Conservation (phyloP, 2,888 invertebrate genomes). For the Acleris emargana region DNA sequence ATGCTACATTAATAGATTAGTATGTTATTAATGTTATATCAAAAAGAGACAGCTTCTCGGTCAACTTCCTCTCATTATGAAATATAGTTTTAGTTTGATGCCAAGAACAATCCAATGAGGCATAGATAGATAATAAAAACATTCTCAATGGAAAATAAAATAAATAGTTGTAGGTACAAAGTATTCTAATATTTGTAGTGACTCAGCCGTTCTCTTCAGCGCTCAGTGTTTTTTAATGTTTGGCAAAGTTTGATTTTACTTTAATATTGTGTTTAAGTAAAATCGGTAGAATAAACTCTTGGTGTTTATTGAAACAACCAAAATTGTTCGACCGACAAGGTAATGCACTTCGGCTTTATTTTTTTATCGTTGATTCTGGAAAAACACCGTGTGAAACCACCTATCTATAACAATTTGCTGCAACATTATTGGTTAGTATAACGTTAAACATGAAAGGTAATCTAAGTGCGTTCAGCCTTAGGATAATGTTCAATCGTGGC, state of each 20-base stretch:
- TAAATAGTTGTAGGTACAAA: too few relatives aligned
- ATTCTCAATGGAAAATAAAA: too few relatives aligned
- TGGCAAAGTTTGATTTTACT: background rate
- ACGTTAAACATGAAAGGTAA: background rate
- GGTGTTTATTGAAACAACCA: conserved; percentile 16
- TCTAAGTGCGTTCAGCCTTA: background rate
- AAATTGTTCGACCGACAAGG: conserved; percentile 6
- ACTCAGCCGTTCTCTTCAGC: too few relatives aligned
- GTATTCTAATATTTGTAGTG: too few relatives aligned
- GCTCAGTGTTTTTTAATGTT: background rate
- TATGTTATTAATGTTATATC: background rate
- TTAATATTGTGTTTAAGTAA: background rate
- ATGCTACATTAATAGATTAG: background rate
- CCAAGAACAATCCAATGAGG: background rate
- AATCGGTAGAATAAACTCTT: conserved; percentile 3
- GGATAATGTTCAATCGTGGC: background rate
- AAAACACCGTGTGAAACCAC: background rate
- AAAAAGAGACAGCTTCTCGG: background rate
- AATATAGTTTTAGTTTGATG: too few relatives aligned
- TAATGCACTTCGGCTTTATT: conserved; percentile 11
- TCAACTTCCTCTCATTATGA: background rate
- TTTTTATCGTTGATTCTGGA: background rate
- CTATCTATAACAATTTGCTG: background rate
- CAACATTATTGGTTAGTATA: background rate
- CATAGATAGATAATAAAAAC: background rate